These are phyloP conservation scores for Clepsis dumicolana DNA, from an alignment of 2,888 invertebrate species.

Conservation along the genomic window DNA sequence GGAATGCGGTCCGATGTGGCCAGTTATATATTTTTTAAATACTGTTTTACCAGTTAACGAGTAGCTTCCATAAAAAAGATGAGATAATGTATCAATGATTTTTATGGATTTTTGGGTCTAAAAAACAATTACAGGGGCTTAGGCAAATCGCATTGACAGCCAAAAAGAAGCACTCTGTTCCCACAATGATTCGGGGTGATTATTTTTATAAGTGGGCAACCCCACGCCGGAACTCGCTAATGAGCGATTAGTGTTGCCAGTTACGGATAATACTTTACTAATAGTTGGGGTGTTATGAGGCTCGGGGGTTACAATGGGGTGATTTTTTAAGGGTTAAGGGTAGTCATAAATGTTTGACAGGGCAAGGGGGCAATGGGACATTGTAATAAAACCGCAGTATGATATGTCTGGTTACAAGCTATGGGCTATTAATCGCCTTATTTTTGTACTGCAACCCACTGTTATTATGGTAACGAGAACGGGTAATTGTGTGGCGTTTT, in stretches of 20 bases:
- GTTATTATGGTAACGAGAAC: not conserved
- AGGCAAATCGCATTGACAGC: constrained; percentile 35
- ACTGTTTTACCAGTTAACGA: not conserved
- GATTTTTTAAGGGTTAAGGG: constrained; percentile 41
- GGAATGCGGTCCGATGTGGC: not conserved
- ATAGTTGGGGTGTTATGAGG: constrained; percentile 73
- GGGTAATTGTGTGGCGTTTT: not conserved
- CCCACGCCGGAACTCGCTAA: constrained; percentile 76
- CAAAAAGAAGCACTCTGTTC: constrained; percentile 49
- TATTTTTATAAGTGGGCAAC: constrained; percentile 55
- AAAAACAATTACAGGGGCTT: constrained; percentile 28
- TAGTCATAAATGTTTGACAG: constrained; percentile 43
- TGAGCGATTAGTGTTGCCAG: constrained; percentile 84
- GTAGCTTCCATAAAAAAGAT: not conserved
- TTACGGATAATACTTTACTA: constrained; percentile 79
- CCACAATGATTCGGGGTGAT: constrained; percentile 58
- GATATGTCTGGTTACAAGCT: constrained; percentile 32
- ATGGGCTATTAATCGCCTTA: constrained; percentile 34
- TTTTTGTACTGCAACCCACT: not conserved
- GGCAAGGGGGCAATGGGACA: constrained; percentile 22
- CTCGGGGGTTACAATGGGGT: constrained; percentile 39
- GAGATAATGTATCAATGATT: constrained; percentile 1
- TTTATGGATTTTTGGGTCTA: constrained; percentile 7
- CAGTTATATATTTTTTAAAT: not conserved
- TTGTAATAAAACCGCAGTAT: constrained; percentile 35